Evolutionary conservation across 2,113 vertebrate species (phyloP).

Genomic region (Gallinago paraguaiae): DNA sequence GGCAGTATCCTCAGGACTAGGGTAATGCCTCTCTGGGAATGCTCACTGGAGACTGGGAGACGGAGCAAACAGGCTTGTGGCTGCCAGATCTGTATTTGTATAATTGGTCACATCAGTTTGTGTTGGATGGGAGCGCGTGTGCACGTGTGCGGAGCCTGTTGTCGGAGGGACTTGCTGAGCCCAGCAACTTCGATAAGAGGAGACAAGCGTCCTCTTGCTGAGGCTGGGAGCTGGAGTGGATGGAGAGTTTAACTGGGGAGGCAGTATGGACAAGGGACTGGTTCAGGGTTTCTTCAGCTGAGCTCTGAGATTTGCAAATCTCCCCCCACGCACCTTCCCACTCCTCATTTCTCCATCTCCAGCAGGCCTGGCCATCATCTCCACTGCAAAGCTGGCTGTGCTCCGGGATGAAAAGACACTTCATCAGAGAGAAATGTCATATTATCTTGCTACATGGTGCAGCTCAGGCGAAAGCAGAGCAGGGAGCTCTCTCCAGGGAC

Average conservation of each 20-base stretch:
- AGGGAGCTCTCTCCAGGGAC: not conserved
- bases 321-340: not conserved
- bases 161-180: not conserved
- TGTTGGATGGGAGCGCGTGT: not conserved
- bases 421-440: not conserved
- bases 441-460: not conserved
- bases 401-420: not conserved
- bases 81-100: slow-evolving; percentile 47
- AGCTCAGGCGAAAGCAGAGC: not conserved
- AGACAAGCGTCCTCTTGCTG: not conserved
- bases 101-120: slow-evolving; percentile 18
- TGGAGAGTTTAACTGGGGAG: not conserved
- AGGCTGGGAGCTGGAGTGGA: not conserved
- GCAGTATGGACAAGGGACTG: accelerated
- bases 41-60: not conserved
- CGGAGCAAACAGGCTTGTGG: not conserved
- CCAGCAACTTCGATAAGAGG: not conserved
- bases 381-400: not conserved
- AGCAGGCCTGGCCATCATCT: not conserved
- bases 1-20: not conserved
- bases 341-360: not conserved
- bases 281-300: not conserved
- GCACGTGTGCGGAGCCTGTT: not conserved
- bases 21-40: not conserved
- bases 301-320: not conserved